These are phyloP conservation scores for Thymelicus acteon DNA, from an alignment of 2,888 invertebrate species.

Conservation along the genomic window DNA sequence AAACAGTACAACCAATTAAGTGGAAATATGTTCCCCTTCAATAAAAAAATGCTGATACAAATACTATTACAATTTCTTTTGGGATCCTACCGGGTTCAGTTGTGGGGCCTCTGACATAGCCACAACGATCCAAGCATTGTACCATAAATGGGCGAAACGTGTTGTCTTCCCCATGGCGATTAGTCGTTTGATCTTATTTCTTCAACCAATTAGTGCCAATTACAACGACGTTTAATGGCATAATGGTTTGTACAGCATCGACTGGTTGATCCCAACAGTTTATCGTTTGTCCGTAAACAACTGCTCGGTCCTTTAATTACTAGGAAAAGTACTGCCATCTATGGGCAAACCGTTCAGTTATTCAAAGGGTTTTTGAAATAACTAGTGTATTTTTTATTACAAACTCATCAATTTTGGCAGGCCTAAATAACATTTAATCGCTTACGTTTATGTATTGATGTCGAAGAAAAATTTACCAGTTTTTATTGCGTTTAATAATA, in stretches of 20 bases:
- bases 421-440: too few species aligned
- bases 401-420: too few species aligned
- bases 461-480: neutral
- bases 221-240: conserved; percentile 22
- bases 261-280: conserved; percentile 11
- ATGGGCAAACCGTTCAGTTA: neutral
- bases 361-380: too few species aligned
- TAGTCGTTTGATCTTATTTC: conserved; percentile 26
- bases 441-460: neutral
- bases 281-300: neutral
- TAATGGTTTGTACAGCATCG: conserved; percentile 20
- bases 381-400: too few species aligned
- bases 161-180: conserved; percentile 14
- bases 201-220: conserved; percentile 28
- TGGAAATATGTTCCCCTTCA: neutral
- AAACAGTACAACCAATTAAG: neutral
- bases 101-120: conserved; percentile 10
- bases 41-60: neutral
- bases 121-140: neutral
- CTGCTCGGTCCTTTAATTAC: neutral
- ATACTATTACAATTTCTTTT: neutral
- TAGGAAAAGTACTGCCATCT: neutral
- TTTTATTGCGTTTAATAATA: neutral
- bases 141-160: conserved; percentile 13
- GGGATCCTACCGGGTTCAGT: conserved; percentile 1